Evolutionary conservation across 2,113 vertebrate species (phyloP).

Genomic region (Phyllostomus discolor): DNA sequence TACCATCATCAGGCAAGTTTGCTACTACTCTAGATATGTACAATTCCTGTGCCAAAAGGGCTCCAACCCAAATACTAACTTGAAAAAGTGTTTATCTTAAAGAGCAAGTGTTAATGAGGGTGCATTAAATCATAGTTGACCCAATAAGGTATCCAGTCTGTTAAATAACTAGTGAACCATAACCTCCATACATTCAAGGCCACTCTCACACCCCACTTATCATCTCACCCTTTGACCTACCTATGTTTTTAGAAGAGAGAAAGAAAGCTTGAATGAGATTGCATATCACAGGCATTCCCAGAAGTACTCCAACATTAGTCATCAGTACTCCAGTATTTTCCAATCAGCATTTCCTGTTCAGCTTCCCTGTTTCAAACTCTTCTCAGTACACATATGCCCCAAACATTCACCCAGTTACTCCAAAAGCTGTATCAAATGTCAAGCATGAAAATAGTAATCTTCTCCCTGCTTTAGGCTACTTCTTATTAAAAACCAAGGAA

Average conservation of each 20-base stretch:
- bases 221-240: neutral
- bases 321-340: neutral
- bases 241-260: neutral
- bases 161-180: neutral
- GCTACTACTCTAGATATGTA: neutral
- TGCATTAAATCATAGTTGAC: neutral
- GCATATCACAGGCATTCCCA: neutral
- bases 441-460: accelerated
- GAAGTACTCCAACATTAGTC: neutral
- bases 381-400: neutral
- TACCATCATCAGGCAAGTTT: neutral
- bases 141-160: neutral
- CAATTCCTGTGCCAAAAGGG: neutral
- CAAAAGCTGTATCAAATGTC: neutral
- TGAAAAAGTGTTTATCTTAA: constrained; percentile 25
- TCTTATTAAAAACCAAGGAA: neutral
- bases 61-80: neutral
- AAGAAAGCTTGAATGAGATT: neutral
- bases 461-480: neutral
- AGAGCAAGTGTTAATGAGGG: neutral
- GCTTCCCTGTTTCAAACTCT: neutral
- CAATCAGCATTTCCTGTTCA: neutral
- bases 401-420: neutral
- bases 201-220: neutral
- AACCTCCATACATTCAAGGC: neutral